phyloP scores from a whole-genome alignment of 2,888 invertebrate species.

The Hoplodrina ambigua region DNA sequence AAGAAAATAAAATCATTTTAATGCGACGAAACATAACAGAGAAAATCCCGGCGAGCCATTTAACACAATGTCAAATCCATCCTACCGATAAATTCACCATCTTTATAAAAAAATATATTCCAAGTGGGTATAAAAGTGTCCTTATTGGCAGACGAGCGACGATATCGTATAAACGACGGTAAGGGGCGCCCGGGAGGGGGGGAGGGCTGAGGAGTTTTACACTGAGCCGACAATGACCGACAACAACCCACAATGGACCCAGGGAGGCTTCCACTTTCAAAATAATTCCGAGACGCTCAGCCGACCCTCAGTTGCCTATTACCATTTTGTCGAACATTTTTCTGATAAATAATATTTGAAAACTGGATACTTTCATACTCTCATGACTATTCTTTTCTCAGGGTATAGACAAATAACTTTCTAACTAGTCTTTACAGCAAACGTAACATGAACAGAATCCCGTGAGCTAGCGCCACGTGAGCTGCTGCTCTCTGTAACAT shows the following conservation, averaged over 20 bases:
- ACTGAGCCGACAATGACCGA: conserved; percentile 16
- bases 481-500: too few relatives aligned
- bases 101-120: conserved; percentile 12
- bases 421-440: too few relatives aligned
- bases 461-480: too few relatives aligned
- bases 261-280: conserved; percentile 15
- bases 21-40: conserved; percentile 1
- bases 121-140: conserved; percentile 35
- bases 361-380: conserved; percentile 5
- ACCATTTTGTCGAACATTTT: conserved; percentile 29
- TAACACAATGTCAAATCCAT: conserved; percentile 14
- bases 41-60: neutral
- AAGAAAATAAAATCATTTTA: conserved; percentile 13
- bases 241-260: conserved; percentile 14
- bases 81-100: conserved; percentile 10
- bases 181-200: neutral
- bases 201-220: too few relatives aligned
- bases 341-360: conserved; percentile 27
- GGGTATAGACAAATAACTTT: too few relatives aligned
- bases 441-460: too few relatives aligned
- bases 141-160: conserved; percentile 16
- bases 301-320: conserved; percentile 27
- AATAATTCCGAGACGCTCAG: conserved; percentile 31
- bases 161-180: conserved; percentile 20
- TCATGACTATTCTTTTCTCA: neutral